Evolutionary conservation across 2,888 invertebrate species (phyloP).

Genomic region (Catocala fraxini): DNA sequence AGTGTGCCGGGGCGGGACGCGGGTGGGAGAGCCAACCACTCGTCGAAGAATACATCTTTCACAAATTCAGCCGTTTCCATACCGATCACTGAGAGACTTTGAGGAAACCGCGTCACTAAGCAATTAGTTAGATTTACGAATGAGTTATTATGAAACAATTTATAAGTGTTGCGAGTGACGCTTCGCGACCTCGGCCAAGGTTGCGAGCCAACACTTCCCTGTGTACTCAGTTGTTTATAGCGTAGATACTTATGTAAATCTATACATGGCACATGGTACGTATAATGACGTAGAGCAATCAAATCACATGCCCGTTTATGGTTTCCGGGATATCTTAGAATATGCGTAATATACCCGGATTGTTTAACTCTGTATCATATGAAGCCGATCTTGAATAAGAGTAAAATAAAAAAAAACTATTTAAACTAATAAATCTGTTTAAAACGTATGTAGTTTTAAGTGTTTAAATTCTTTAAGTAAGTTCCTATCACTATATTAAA

Average conservation of each 20-base stretch:
- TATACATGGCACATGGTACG: conserved; percentile 52
- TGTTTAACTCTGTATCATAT: background rate
- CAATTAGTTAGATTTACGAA: conserved; percentile 61
- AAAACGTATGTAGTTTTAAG: too few species aligned
- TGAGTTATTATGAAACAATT: conserved; percentile 78
- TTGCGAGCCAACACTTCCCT: conserved; percentile 82
- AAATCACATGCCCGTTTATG: conserved; percentile 54
- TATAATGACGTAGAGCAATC: conserved; percentile 51
- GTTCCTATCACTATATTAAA: too few species aligned
- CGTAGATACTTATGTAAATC: conserved; percentile 65
- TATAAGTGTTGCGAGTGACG: conserved; percentile 82
- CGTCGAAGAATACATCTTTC: conserved; percentile 44
- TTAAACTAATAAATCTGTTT: conserved; percentile 5
- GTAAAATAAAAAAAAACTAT: background rate
- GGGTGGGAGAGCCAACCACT: conserved; percentile 50
- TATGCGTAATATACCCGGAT: conserved; percentile 13
- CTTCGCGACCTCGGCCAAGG: conserved; percentile 83
- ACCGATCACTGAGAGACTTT: conserved; percentile 48
- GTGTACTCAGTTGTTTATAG: conserved; percentile 79
- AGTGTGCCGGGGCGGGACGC: conserved; percentile 35
- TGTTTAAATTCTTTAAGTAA: too few species aligned
- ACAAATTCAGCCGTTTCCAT: conserved; percentile 56
- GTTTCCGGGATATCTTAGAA: conserved; percentile 55
- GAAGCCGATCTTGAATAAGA: too few species aligned
- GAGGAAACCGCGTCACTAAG: conserved; percentile 46